Percentiles rank a stretch among this genome's conserved stretches.
These are phyloP conservation scores for Phragmatobia fuliginosa DNA, from an alignment of 2,888 invertebrate species.

Conservation along the genomic window DNA sequence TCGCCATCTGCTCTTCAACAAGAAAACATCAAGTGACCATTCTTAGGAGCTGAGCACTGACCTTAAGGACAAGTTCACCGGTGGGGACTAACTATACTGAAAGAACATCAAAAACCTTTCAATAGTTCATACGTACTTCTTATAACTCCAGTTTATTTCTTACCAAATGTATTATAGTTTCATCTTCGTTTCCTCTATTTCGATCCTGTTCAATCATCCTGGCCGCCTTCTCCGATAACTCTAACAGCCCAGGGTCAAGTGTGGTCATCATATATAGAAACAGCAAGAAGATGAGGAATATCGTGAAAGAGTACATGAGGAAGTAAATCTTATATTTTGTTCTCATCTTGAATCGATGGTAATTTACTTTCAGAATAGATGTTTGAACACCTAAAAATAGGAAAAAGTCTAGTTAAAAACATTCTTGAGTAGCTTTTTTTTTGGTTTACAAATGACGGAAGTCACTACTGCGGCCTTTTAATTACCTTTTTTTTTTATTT, in stretches of 20 bases:
- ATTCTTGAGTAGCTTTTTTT: neutral
- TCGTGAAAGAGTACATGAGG: slow-evolving; percentile 47
- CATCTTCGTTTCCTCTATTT: neutral
- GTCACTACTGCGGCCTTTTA: too few relatives aligned
- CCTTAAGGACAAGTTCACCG: neutral
- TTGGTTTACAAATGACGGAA: too few relatives aligned
- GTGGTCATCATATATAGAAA: slow-evolving; percentile 62
- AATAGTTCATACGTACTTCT: neutral
- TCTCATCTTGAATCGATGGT: neutral
- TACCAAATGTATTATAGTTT: slow-evolving; percentile 18
- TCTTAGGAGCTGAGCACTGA: neutral
- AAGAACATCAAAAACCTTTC: neutral
- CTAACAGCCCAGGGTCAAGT: slow-evolving; percentile 62
- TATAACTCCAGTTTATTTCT: slow-evolving; percentile 11
- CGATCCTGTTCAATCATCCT: slow-evolving; percentile 33
- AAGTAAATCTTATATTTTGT: slow-evolving; percentile 62
- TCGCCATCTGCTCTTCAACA: too few relatives aligned
- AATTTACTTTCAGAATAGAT: neutral
- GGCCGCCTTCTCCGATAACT: slow-evolving; percentile 49
- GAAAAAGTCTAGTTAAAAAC: neutral
- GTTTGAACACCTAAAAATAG: neutral
- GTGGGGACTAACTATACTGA: neutral
- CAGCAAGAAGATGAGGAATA: slow-evolving; percentile 53
- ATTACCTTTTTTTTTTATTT: too few relatives aligned
- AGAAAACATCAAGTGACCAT: too few relatives aligned